Evolutionary conservation across 2,888 invertebrate genomes (phyloP), one percentile per base, ranked within the genome.

Genomic region (Hipparchia sbordonii): DNA sequence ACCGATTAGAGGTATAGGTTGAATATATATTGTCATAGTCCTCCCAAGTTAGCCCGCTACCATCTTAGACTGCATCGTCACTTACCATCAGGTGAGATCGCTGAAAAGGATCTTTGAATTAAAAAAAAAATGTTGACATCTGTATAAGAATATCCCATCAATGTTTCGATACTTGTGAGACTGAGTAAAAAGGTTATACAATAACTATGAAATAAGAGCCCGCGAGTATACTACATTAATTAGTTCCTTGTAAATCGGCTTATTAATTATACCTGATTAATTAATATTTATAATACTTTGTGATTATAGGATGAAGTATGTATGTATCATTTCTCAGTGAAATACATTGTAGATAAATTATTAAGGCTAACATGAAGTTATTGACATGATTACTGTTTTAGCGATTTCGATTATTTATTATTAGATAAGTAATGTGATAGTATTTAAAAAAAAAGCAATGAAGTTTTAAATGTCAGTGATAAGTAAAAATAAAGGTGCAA

Each of bases 171-270:
- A 8, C 13, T 9, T 33, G 12, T 65, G 65, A 52, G 65, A 52
- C 65, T 65, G 65, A 65, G 52, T 65, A 12, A 65, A 70, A 70
- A 54, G 62, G 62, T 46, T 70, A 61, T 13, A 51, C 62, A 70
- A 70, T 54, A 54, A 52, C 59, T 46, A 60, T 60, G 33, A 60
- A 60, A 6, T 39, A 60, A 60, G 33, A 1, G 13, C 6, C 23
- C 5, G 39, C 39, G 12, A 60, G 59, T 61, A 54, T 70, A 54
- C 23, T 70, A 51, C 33, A 33, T 33, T 62, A 51, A 23, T 48
- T 51, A 23, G 48, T 63, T 63, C 63, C 63, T 48, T 63, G 61
- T 45, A 33, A 13, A 56, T n/a, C 6, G 39, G 4, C 12, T n/a
- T 54, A 54, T 54, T 54, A 2, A 10, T 5, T 45, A 12, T 61